Evolutionary conservation across 1,140 invertebrate species (phyloP), one percentile per base, ranked within the genome.

Genomic region (Oryzaephilus surinamensis): DNA sequence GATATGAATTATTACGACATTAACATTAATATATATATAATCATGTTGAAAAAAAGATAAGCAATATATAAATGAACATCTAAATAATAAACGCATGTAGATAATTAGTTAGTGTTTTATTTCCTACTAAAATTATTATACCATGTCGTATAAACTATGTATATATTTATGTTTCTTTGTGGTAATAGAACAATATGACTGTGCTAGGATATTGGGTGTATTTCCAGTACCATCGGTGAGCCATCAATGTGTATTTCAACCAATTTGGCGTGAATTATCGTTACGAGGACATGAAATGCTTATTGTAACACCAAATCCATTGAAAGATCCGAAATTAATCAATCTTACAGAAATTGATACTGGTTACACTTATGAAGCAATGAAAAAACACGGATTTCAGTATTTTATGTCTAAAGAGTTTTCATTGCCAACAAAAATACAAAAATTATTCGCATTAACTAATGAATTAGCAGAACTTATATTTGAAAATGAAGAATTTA

Each of bases 231-330:
- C 26, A 15, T 27, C 19, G 26, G n/a, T n/a, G n/a, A n/a, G n/a
- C n/a, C n/a, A n/a, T n/a, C n/a, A n/a, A n/a, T n/a, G n/a, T n/a
- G n/a, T 31, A 4, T 39, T 31, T 19, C 18, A 26, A 24, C 30
- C 43, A 26, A 28, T 45, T 4, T 24, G 19, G 17, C 21, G 20
- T 30, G 43, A 45, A 35, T 27, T 45, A 24, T 39, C 43, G 10
- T 26, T 45, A 2, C 48, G 53, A 30, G 63, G 63, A 6, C 64
- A 66, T 32, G 39, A 64, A 18, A 38, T 66, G 1, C 58, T n/a
- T n/a, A n/a, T n/a, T n/a, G n/a, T n/a, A n/a, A n/a, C n/a, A 4
- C 36, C 47, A n/a, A 19, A 46, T 28, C 47, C 47, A 3, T 10
- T 50, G 5, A 43, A 42, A 2, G 44, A 50, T 36, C 16, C 43